Evolutionary conservation across 2,888 invertebrate genomes (phyloP), one percentile per base, ranked within the genome.

Genomic region (Hydriomena furcata): DNA sequence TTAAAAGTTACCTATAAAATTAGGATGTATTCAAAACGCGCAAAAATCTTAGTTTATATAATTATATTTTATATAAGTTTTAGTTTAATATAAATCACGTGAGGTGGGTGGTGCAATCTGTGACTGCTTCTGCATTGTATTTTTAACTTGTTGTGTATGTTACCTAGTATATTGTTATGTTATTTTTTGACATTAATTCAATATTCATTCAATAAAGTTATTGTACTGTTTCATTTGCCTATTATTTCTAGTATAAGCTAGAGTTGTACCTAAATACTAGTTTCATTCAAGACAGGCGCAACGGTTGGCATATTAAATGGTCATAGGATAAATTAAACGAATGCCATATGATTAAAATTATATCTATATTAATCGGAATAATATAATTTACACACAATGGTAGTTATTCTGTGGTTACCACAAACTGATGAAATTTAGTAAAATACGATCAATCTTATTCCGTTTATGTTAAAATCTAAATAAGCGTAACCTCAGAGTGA

Each of bases 171-270:
- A 63, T 60, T 63, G 60, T 73, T 73, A 63, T 64, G 65, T 72
- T 75, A 68, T 71, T 71, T 72, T 3, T 70, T 65, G 66, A 52
- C 41, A 52, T 54, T 55, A 38, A 48, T 55, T 64, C 8, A 59
- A 64, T 65, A 71, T 72, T 62, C 58, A 70, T 72, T 63, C 55
- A 76, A 74, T 77, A 74, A 73, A 76, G 62, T 66, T 71, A 74
- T 75, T 70, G 55, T 60, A 70, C 68, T 72, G 68, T 73, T 73
- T 55, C 11, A 30, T 21, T 42, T 53, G 53, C 41, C 57, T 51
- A 46, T 52, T 41, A 20, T 31, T 46, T 52, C 12, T 13, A n/a
- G 31, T 21, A 27, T 12, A 4, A 17, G 4, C n/a, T n/a, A n/a
- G n/a, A n/a, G n/a, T n/a, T n/a, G n/a, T n/a, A n/a, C n/a, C n/a